Percentiles rank a stretch among this genome's conserved stretches.
Conservation (phyloP, 2,888 invertebrate species). For the Entomobrya multifasciata region DNA sequence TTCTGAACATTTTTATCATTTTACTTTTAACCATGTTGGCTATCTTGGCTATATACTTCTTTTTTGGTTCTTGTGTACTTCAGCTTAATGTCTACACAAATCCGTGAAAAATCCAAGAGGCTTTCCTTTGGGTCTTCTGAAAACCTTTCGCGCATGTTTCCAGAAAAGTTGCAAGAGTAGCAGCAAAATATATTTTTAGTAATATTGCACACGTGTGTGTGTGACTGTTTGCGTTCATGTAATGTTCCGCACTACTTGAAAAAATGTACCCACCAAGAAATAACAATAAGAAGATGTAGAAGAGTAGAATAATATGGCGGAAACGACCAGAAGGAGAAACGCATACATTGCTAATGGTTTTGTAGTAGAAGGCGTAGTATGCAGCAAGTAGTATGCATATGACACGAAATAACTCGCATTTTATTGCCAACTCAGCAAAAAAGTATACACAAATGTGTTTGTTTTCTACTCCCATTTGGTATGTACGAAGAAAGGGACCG, state of each 20-base stretch:
- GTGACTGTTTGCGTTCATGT: neutral
- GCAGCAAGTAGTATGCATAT: neutral
- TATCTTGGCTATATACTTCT: conserved; percentile 36
- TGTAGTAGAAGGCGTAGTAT: neutral
- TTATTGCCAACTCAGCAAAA: conserved; percentile 24
- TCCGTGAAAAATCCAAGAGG: conserved; percentile 43
- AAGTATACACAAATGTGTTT: neutral
- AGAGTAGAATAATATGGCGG: no score
- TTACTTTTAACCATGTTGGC: neutral
- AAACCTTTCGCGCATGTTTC: neutral
- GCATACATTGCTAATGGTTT: conserved; percentile 7
- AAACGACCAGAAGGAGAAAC: neutral
- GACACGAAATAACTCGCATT: neutral
- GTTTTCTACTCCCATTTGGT: neutral
- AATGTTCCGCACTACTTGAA: neutral
- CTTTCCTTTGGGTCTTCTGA: neutral
- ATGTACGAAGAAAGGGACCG: no score
- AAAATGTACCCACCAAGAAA: neutral
- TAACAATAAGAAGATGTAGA: no score
- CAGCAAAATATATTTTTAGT: conserved; percentile 2
- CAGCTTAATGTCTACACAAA: conserved; percentile 35
- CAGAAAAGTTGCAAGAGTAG: conserved; percentile 19
- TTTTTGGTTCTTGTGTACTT: neutral
- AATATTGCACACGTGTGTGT: conserved; percentile 9
- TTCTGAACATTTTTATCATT: conserved; percentile 18